These are phyloP conservation scores for Catostylus mosaicus DNA, from an alignment of 30 jellyfish, hydroid and myxozoan genomes.

Conservation along the genomic window DNA sequence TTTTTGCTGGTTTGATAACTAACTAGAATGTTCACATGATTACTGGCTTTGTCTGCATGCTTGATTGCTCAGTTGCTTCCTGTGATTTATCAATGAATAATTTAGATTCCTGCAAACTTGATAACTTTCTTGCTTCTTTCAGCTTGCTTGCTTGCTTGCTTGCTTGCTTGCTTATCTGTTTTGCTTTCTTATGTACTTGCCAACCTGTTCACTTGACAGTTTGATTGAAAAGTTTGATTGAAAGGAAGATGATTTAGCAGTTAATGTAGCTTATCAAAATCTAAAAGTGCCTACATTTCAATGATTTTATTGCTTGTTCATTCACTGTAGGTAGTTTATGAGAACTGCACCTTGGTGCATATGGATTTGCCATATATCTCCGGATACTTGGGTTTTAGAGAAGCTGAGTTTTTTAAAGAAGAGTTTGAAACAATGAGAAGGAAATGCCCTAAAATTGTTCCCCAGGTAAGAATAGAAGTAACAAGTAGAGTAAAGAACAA, in stretches of 20 bases:
- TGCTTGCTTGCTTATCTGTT: not conserved
- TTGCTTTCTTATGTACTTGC: not conserved
- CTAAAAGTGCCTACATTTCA: too few species aligned
- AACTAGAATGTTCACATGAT: not conserved
- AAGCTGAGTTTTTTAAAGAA: constrained; percentile 24
- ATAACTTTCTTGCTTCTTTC: not conserved
- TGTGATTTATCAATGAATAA: not conserved
- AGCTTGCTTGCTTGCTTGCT: not conserved
- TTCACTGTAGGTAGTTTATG: constrained; percentile 51
- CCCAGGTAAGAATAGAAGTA: constrained; percentile 44
- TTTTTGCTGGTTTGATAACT: not conserved
- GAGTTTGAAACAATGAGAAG: constrained; percentile 2
- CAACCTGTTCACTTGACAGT: too few species aligned
- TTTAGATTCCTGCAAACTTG: not conserved
- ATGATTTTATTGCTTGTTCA: too few species aligned
- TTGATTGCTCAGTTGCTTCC: not conserved
- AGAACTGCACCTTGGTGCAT: constrained; percentile 54
- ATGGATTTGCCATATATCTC: constrained; percentile 73
- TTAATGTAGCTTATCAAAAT: too few species aligned
- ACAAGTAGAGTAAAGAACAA: not conserved
- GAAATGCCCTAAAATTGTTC: constrained; percentile 31
- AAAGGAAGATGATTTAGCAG: too few species aligned
- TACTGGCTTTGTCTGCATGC: not conserved
- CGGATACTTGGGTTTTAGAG: constrained; percentile 76
- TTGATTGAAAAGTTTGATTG: too few species aligned